phyloP scores from a whole-genome alignment of 2,888 invertebrate species.

The Coleophora deauratella region DNA sequence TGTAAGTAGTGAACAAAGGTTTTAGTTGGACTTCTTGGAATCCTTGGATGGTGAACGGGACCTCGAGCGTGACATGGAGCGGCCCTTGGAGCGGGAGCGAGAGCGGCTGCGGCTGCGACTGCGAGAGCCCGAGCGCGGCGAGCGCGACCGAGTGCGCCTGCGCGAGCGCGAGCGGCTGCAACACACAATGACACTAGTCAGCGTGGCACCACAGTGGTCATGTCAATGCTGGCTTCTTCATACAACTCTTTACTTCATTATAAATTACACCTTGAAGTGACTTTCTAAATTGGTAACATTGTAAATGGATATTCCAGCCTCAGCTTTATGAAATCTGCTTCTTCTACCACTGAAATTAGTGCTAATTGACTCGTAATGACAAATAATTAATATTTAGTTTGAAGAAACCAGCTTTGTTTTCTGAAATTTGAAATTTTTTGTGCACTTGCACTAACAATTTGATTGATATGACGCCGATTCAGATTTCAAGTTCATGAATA shows the following conservation, averaged over 20 bases:
- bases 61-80: constrained; percentile 64
- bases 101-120: constrained; percentile 56
- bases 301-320: no score
- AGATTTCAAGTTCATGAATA: no score
- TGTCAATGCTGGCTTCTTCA: neutral
- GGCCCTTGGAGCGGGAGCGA: constrained; percentile 67
- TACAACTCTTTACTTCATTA: constrained; percentile 21
- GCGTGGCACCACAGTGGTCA: neutral
- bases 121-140: constrained; percentile 66
- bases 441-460: no score
- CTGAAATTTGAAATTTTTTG: no score
- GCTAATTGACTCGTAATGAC: no score
- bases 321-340: no score
- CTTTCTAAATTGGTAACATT: no score
- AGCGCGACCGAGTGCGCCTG: constrained; percentile 76
- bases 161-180: constrained; percentile 76
- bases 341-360: no score
- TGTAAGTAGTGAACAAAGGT: neutral
- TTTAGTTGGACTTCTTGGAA: constrained; percentile 64
- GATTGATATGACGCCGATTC: no score
- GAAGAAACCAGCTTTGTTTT: no score
- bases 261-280: neutral
- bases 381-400: no score
- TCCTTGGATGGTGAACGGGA: constrained; percentile 67
- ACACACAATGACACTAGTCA: constrained; percentile 20